phyloP scores from a whole-genome alignment of 2,888 invertebrate species.

The Lepetodrilus schrolli region DNA sequence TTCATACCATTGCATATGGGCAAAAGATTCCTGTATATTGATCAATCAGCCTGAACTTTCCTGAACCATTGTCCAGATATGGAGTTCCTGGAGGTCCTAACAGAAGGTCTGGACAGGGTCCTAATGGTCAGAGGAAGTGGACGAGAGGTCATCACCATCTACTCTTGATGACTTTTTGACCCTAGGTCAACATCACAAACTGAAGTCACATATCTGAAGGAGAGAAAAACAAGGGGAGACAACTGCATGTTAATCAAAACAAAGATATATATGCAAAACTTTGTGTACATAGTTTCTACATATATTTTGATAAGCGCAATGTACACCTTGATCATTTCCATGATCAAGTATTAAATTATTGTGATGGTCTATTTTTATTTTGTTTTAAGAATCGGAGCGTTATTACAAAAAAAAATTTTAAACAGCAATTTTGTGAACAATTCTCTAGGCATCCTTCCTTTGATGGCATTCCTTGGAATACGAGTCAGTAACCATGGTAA shows the following conservation, averaged over 20 bases:
- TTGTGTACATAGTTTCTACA: not conserved
- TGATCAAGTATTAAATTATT: too few species aligned
- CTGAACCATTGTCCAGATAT: slow-evolving; percentile 82
- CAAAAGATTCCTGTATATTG: too few species aligned
- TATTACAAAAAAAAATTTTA: not conserved
- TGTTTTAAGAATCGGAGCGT: not conserved
- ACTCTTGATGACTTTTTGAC: slow-evolving; percentile 79
- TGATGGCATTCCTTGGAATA: not conserved
- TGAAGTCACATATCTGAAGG: not conserved
- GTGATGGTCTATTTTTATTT: too few species aligned
- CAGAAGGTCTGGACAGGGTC: slow-evolving; percentile 96
- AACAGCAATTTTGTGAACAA: not conserved
- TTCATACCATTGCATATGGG: too few species aligned
- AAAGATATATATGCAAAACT: not conserved
- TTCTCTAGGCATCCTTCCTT: not conserved
- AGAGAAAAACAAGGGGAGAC: not conserved
- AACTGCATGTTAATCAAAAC: not conserved
- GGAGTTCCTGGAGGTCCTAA: slow-evolving; percentile 98
- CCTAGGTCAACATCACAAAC: not conserved
- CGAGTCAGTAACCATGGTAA: too few species aligned
- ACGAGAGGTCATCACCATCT: slow-evolving; percentile 98
- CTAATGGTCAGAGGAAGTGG: slow-evolving; percentile 98
- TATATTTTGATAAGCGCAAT: slow-evolving; percentile 18
- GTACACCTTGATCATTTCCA: slow-evolving; percentile 7
- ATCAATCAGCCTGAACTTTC: too few species aligned